phyloP scores from a whole-genome alignment of 2,797 vertebrate species.

The Rhabdophis nuchalis region DNA sequence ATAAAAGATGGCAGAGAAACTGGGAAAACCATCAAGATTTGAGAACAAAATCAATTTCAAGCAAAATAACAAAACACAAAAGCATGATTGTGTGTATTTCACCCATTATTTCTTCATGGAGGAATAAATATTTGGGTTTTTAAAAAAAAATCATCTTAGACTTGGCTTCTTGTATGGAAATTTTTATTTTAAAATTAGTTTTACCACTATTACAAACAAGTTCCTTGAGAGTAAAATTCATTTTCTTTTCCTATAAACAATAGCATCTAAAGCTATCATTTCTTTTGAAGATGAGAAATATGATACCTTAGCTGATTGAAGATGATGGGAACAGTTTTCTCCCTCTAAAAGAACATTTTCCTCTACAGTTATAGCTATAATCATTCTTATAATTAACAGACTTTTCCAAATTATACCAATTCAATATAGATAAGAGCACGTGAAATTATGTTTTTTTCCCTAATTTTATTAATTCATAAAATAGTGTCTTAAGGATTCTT shows the following conservation, averaged over 20 bases:
- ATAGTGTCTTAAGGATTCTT: neutral
- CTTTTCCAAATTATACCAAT: neutral
- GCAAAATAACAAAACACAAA: neutral
- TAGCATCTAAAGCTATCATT: neutral
- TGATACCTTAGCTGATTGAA: neutral
- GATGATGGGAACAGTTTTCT: neutral
- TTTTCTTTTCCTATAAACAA: neutral
- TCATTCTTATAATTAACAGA: neutral
- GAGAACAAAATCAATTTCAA: neutral
- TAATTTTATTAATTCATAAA: neutral
- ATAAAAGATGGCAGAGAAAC: neutral
- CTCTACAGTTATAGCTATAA: neutral
- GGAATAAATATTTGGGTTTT: neutral
- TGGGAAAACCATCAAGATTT: neutral
- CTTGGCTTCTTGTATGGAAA: neutral
- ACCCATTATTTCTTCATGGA: too few species aligned
- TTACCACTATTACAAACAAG: neutral
- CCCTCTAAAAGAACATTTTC: neutral
- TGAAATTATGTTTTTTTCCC: neutral
- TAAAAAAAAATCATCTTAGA: neutral
- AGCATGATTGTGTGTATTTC: neutral
- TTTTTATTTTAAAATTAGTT: neutral
- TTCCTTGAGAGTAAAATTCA: neutral
- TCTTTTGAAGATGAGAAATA: neutral
- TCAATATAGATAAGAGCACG: neutral